Percentiles rank a stretch among this genome's conserved stretches.
phyloP scores from a whole-genome alignment of 2,888 invertebrate genomes.

The Augiades crinisus region DNA sequence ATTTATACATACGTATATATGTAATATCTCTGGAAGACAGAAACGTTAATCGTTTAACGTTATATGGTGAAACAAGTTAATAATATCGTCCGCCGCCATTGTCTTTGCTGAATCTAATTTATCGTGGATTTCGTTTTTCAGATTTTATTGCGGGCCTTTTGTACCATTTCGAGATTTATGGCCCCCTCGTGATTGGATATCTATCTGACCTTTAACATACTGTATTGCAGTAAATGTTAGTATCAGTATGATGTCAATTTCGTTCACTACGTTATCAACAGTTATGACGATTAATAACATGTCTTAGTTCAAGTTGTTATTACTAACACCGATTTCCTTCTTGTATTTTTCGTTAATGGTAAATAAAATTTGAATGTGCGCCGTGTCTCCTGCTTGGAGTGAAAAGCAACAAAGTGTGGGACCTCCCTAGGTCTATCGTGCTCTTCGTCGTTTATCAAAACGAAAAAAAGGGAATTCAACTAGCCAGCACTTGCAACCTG shows the following conservation, averaged over 20 bases:
- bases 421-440: no score
- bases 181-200: slow-evolving; percentile 22
- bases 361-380: no score
- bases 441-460: no score
- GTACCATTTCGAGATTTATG: slow-evolving; percentile 22
- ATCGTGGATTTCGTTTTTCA: slow-evolving; percentile 30
- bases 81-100: slow-evolving; percentile 37
- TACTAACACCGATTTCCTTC: no score
- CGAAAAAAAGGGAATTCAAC: no score
- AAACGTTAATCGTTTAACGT: background rate
- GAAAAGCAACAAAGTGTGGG: no score
- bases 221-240: slow-evolving; percentile 1
- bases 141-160: slow-evolving; percentile 23
- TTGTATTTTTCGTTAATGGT: no score
- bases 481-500: no score
- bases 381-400: no score
- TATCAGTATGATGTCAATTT: slow-evolving; percentile 20
- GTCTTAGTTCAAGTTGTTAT: background rate
- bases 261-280: slow-evolving; percentile 5
- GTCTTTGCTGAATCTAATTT: slow-evolving; percentile 33
- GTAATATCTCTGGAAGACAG: background rate
- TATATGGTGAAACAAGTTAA: background rate
- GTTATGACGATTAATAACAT: no score
- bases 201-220: slow-evolving; percentile 18
- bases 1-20: no score